Conservation (phyloP, 2,113 vertebrate genomes). For the Lampris incognitus region DNA sequence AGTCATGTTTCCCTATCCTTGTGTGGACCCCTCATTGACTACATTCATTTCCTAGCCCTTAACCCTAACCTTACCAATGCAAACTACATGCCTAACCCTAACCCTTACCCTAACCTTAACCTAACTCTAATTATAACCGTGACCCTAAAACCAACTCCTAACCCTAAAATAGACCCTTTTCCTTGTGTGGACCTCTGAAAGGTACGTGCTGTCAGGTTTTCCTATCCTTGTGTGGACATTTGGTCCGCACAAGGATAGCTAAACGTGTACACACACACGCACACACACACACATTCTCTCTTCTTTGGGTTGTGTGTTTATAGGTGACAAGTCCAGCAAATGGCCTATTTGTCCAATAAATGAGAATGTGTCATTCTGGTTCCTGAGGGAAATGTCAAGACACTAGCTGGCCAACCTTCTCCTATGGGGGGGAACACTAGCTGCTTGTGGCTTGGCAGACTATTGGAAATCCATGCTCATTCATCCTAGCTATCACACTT, state of each 20-base stretch:
- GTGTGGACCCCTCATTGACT: too few relatives aligned
- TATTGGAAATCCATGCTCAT: slow-evolving; percentile 71
- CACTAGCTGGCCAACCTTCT: slow-evolving; percentile 44
- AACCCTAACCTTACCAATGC: too few relatives aligned
- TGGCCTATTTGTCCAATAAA: slow-evolving; percentile 66
- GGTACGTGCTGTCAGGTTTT: too few relatives aligned
- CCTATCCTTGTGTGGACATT: too few relatives aligned
- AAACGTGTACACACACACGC: slow-evolving; percentile 11
- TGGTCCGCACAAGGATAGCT: neutral
- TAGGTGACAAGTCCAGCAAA: slow-evolving; percentile 45
- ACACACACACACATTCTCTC: neutral
- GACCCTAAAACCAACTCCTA: too few relatives aligned
- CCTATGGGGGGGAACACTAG: neutral
- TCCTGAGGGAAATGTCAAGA: slow-evolving; percentile 60
- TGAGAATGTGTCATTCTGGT: slow-evolving; percentile 40
- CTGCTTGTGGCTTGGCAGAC: slow-evolving; percentile 31
- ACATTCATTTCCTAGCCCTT: too few relatives aligned
- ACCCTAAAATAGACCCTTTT: too few relatives aligned
- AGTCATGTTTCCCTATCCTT: too few relatives aligned
- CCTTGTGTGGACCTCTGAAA: too few relatives aligned
- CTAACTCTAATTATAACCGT: too few relatives aligned
- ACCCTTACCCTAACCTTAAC: too few relatives aligned
- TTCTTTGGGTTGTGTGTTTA: slow-evolving; percentile 37
- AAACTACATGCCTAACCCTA: too few relatives aligned
- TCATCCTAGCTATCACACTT: slow-evolving; percentile 65